These are phyloP conservation scores for Branchellion lobata DNA, from an alignment of 2,888 invertebrate species.

Conservation along the genomic window DNA sequence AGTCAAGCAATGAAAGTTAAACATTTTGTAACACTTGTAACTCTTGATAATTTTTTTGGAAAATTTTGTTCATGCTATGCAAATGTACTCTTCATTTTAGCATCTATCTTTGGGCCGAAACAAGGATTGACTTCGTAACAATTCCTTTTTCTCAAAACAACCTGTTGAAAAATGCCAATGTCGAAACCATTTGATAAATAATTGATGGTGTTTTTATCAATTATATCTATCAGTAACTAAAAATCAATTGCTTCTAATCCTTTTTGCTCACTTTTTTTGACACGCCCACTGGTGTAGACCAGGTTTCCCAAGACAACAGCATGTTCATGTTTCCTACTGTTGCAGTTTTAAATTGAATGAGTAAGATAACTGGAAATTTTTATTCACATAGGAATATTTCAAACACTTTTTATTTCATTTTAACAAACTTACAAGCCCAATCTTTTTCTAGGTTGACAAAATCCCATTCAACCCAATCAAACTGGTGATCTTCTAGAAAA, in stretches of 20 bases:
- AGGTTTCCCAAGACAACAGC: neutral
- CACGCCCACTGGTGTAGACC: neutral
- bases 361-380: too few relatives aligned
- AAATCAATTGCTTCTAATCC: neutral
- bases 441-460: conserved; percentile 11
- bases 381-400: too few relatives aligned
- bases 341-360: neutral
- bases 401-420: neutral
- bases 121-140: neutral
- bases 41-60: too few relatives aligned
- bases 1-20: too few relatives aligned
- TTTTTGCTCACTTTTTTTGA: neutral
- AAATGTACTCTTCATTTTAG: neutral
- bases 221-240: neutral
- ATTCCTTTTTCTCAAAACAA: neutral
- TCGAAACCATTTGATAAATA: too few relatives aligned
- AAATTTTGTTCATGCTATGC: too few relatives aligned
- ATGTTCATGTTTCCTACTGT: conserved; percentile 17
- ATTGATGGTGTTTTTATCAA: neutral
- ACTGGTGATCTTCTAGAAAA: too few relatives aligned
- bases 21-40: too few relatives aligned
- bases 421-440: conserved; percentile 18
- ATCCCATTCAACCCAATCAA: neutral
- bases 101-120: conserved; percentile 15
- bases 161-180: neutral